A percentile compares a stretch with the other conserved stretches of the same genome.
Evolutionary conservation across 2,888 invertebrate species (phyloP).

Genomic region (Steinernema carpocapsae): DNA sequence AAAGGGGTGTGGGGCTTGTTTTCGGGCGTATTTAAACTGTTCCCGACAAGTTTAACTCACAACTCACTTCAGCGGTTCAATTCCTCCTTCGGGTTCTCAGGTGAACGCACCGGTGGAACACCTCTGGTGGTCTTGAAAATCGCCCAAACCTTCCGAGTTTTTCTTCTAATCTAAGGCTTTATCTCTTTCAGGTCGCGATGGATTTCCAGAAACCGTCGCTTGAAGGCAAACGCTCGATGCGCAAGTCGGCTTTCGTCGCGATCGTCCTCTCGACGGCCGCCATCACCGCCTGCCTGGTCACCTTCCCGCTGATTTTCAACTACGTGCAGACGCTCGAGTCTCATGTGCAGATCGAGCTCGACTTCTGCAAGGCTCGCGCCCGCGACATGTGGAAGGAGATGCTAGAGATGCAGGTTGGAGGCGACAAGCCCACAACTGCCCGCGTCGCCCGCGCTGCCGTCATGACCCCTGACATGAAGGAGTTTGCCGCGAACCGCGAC

Average conservation of each 20-base stretch:
- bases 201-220: conserved; percentile 32
- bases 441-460: not conserved
- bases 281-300: conserved; percentile 29
- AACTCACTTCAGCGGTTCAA: not conserved
- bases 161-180: too few species aligned
- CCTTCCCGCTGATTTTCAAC: conserved; percentile 31
- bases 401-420: conserved; percentile 36
- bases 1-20: conserved; percentile 18
- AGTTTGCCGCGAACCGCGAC: conserved; percentile 28
- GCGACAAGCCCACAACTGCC: conserved; percentile 27
- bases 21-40: conserved; percentile 2
- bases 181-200: conserved; percentile 1
- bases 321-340: conserved; percentile 31
- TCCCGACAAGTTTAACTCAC: conserved; percentile 27
- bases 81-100: conserved; percentile 15
- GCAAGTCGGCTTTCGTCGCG: conserved; percentile 18
- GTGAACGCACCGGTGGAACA: conserved; percentile 33
- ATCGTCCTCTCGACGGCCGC: conserved; percentile 27
- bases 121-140: not conserved
- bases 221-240: conserved; percentile 27
- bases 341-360: conserved; percentile 32
- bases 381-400: conserved; percentile 35
- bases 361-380: conserved; percentile 32
- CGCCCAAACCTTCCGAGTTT: too few species aligned
- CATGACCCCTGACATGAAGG: conserved; percentile 32